Evolutionary conservation across 2,797 vertebrate genomes (phyloP).

Genomic region (Diceros bicornis): DNA sequence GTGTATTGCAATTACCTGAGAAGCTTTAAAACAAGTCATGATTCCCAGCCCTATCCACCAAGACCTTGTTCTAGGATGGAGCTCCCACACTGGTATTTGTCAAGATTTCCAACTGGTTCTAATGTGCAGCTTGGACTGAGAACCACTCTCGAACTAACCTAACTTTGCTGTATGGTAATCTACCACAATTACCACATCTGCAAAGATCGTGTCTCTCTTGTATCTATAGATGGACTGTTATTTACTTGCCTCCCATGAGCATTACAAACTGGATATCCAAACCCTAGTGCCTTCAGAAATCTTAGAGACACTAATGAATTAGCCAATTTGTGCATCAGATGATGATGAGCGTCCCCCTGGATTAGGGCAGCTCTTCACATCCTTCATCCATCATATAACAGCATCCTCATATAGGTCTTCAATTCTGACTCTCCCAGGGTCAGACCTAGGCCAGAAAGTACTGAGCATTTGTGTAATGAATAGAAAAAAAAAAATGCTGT

Average conservation of each 20-base stretch:
- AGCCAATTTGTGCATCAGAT: no score
- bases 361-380: background rate
- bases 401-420: background rate
- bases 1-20: background rate
- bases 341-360: background rate
- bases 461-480: background rate
- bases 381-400: background rate
- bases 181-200: background rate
- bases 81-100: background rate
- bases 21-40: background rate
- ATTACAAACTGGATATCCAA: background rate
- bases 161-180: background rate
- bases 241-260: background rate
- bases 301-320: background rate
- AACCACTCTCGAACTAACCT: background rate
- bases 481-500: background rate
- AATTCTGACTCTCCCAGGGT: background rate
- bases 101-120: background rate
- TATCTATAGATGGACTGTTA: background rate
- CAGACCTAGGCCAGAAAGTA: background rate
- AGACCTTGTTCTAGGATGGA: background rate
- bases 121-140: background rate
- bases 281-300: background rate
- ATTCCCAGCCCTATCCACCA: background rate
- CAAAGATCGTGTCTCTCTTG: background rate